Evolutionary conservation across 1,140 invertebrate species (phyloP).

Genomic region (Antheraea pernyi): DNA sequence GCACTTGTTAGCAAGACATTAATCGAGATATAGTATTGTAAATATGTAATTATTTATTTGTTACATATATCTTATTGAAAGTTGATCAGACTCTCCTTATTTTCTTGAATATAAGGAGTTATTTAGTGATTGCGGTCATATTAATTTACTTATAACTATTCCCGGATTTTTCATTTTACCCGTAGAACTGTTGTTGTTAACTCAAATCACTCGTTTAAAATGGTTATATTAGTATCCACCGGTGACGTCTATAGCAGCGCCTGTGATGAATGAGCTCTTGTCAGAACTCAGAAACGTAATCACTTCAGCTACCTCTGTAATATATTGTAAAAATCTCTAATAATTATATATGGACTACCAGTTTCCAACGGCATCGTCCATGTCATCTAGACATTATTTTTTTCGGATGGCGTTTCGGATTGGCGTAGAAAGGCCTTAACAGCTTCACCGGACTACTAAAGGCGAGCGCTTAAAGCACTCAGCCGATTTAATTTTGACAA

Average conservation of each 20-base stretch:
- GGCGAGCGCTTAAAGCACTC: no score
- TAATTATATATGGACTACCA: no score
- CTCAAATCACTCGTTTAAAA: background rate
- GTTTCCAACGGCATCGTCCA: no score
- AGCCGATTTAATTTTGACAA: no score
- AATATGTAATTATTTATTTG: background rate
- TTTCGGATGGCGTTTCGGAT: no score
- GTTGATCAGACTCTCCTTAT: no score
- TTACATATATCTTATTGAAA: background rate
- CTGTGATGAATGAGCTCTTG: conserved; percentile 92
- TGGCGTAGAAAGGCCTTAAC: no score
- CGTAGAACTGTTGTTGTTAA: background rate
- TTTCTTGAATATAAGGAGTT: no score
- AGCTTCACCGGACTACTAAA: no score
- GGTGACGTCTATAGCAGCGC: conserved; percentile 89
- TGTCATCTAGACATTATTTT: no score
- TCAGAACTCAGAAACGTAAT: conserved; percentile 91
- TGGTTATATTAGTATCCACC: conserved; percentile 78
- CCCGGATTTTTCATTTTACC: background rate
- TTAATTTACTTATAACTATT: background rate
- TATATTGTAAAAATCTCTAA: background rate
- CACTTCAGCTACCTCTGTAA: conserved; percentile 92
- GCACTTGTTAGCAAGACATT: conserved; percentile 20
- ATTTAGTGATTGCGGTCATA: no score
- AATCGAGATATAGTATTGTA: background rate